Evolutionary conservation across 2,797 vertebrate genomes (phyloP), one percentile per base, ranked within the genome.

Genomic region (Pogonophryne albipinna): DNA sequence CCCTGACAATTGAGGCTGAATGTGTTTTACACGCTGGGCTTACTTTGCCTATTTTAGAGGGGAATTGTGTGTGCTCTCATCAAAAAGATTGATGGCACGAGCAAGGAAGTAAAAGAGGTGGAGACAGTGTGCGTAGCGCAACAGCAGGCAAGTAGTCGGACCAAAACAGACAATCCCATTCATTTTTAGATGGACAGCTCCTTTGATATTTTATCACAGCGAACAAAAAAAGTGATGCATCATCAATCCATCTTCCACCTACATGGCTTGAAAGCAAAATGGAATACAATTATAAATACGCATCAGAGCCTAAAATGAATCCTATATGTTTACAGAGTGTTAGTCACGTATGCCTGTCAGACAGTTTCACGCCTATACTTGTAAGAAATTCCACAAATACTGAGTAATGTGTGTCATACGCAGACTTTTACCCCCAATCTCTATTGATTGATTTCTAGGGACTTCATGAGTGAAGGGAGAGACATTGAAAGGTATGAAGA

Each of bases 21-120:
- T 90, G 81, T 87, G 83, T 91, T 94, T 93, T 93, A 91, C 91
- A 93, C 82, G 83, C 87, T 82, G 89, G 86, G 91, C 89, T 92
- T 89, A 87, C 91, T 93, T 93, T 89, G 75, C 87, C 85, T 91
- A 80, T 89, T 92, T 90, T 87, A 66, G 68, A 87, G 84, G 69
- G 76, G 81, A 80, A 88, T 84, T 87, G 87, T 83, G 85, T 80
- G 79, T 81, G 78, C 79, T 83, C 86, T 87, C 82, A 78, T 92
- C 84, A 83, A 71, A 90, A 87, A 92, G 90, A 93, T 86, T 89
- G 92, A 94, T 92, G 85, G 80, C 68, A 56, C 64, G 55, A 82
- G 80, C 74, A 2, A 38, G 53, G 71, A 85, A 91, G 89, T 89
- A 84, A 88, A 90, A 80, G 82, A 81, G 51, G 71, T 65, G 71